Evolutionary conservation across 1,140 invertebrate genomes (phyloP).

Genomic region (Zaprionus ghesquierei): DNA sequence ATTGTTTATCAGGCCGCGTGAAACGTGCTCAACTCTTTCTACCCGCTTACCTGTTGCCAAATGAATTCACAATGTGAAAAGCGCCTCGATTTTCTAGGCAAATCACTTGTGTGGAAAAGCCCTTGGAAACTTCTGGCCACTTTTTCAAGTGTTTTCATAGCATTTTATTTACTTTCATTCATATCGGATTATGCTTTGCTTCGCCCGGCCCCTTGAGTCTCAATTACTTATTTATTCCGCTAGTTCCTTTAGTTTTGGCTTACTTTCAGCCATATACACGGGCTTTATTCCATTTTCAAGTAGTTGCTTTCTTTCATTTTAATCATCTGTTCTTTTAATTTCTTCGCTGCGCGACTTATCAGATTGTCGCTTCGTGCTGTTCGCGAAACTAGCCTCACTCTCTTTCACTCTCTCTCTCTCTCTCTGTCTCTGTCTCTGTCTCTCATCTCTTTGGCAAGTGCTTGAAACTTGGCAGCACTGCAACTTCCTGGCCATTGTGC

Average conservation of each 20-base stretch:
- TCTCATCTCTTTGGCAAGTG: neutral
- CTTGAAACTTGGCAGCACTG: slow-evolving; percentile 17
- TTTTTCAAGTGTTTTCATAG: neutral
- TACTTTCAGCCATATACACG: neutral
- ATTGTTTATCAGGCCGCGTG: neutral
- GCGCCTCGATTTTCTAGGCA: neutral
- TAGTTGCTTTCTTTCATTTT: neutral
- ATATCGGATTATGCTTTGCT: neutral
- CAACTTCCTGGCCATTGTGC: slow-evolving; percentile 23
- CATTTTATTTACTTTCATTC: neutral
- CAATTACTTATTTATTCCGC: neutral
- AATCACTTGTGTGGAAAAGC: neutral
- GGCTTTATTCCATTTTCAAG: neutral
- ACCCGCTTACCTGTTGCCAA: neutral
- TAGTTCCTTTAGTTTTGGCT: neutral
- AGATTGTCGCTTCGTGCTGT: slow-evolving; percentile 9
- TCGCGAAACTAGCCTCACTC: neutral
- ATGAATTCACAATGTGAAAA: neutral
- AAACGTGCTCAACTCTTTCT: neutral
- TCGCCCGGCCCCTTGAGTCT: neutral
- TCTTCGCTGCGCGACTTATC: slow-evolving; percentile 9
- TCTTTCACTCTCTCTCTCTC: neutral
- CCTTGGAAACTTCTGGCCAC: neutral
- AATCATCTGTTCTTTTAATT: slow-evolving; percentile 16
- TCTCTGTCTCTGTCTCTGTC: neutral